Evolutionary conservation across 2,888 invertebrate species (phyloP).

Genomic region (Melitaea athalia): DNA sequence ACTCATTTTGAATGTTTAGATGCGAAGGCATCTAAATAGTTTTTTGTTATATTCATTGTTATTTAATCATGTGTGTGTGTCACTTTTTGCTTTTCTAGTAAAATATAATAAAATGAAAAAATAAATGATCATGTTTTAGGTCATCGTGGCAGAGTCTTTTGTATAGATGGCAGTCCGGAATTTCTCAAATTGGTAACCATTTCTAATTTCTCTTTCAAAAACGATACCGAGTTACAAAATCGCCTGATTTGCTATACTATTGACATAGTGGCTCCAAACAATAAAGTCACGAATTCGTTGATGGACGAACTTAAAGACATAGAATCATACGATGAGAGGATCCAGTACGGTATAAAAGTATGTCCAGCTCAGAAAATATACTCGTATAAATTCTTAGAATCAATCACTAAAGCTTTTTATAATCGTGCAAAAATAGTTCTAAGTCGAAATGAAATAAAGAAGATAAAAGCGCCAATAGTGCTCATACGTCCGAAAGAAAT

Average conservation of each 20-base stretch:
- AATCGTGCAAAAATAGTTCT: constrained; percentile 81
- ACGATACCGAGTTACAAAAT: too few species aligned
- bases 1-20: too few species aligned
- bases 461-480: constrained; percentile 81
- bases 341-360: constrained; percentile 77
- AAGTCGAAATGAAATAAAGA: constrained; percentile 66
- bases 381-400: constrained; percentile 56
- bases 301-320: constrained; percentile 74
- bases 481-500: constrained; percentile 85
- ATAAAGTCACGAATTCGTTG: constrained; percentile 61
- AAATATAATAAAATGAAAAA: too few species aligned
- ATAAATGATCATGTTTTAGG: too few species aligned
- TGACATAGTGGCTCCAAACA: constrained; percentile 72
- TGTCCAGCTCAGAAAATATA: too few species aligned
- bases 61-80: too few species aligned
- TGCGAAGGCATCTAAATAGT: too few species aligned
- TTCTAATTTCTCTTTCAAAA: too few species aligned
- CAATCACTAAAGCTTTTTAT: constrained; percentile 59
- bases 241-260: constrained; percentile 82
- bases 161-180: too few species aligned
- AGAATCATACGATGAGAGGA: constrained; percentile 81
- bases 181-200: too few species aligned
- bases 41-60: too few species aligned
- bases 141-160: constrained; percentile 84
- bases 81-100: too few species aligned